phyloP scores from a whole-genome alignment of 92 coral and sea anemone species.

The Porites rus region DNA sequence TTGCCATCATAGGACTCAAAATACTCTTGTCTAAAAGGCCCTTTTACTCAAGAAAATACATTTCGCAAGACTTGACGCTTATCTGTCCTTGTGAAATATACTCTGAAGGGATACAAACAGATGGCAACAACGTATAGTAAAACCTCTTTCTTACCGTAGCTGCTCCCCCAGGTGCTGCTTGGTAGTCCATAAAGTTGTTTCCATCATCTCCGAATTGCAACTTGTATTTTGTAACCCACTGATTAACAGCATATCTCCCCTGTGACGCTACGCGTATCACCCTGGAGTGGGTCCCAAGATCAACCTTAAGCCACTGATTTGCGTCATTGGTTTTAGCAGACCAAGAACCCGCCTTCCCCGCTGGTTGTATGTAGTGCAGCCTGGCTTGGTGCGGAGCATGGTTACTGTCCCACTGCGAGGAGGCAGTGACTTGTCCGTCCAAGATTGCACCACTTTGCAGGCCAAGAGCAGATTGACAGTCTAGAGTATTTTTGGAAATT shows the following conservation, averaged over 20 bases:
- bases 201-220: constrained; percentile 6
- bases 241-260: constrained; percentile 7
- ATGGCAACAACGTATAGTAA: background rate
- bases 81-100: no score
- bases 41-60: no score
- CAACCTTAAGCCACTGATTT: constrained; percentile 10
- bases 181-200: background rate
- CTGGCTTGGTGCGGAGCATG: background rate
- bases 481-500: background rate
- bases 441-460: constrained; percentile 1
- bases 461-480: background rate
- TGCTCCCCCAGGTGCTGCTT: background rate
- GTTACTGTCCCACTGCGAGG: background rate
- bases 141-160: background rate
- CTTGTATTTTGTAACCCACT: constrained; percentile 34
- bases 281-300: background rate
- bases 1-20: no score
- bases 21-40: no score
- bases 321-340: constrained; percentile 5
- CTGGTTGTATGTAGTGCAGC: background rate
- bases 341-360: background rate
- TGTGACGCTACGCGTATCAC: constrained; percentile 19
- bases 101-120: no score
- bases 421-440: background rate
- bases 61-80: no score